Evolutionary conservation across 2,888 invertebrate genomes (phyloP).

Genomic region (Rhagophthalmus giganteus): DNA sequence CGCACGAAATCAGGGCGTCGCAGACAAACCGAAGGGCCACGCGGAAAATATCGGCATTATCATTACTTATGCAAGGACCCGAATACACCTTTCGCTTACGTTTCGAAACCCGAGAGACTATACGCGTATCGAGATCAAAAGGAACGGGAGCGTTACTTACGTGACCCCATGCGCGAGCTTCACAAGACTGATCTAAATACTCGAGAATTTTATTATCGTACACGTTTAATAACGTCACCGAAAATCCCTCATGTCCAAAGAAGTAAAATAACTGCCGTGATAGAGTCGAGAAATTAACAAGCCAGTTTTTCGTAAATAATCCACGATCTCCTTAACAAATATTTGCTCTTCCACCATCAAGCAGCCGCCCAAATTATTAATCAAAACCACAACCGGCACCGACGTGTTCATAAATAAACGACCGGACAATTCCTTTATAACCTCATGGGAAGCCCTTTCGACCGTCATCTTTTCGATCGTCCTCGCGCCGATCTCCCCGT

Average conservation of each 20-base stretch:
- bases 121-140: background rate
- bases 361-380: conserved; percentile 76
- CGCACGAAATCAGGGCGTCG: conserved; percentile 63
- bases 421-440: conserved; percentile 56
- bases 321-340: conserved; percentile 48
- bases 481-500: conserved; percentile 61
- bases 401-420: conserved; percentile 35
- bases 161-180: conserved; percentile 60
- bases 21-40: conserved; percentile 53
- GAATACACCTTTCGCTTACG: background rate
- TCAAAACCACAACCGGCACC: conserved; percentile 62
- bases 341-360: conserved; percentile 77
- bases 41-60: conserved; percentile 44
- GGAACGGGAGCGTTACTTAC: background rate
- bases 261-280: conserved; percentile 66
- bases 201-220: conserved; percentile 57
- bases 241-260: conserved; percentile 77
- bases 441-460: conserved; percentile 55
- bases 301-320: conserved; percentile 39
- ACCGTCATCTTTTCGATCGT: conserved; percentile 56
- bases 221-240: conserved; percentile 69
- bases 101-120: conserved; percentile 9
- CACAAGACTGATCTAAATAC: conserved; percentile 63
- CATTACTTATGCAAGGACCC: conserved; percentile 48
- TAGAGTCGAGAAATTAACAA: conserved; percentile 42